Conservation (phyloP, 1,140 invertebrate species). For the Meteorus sp. region DNA sequence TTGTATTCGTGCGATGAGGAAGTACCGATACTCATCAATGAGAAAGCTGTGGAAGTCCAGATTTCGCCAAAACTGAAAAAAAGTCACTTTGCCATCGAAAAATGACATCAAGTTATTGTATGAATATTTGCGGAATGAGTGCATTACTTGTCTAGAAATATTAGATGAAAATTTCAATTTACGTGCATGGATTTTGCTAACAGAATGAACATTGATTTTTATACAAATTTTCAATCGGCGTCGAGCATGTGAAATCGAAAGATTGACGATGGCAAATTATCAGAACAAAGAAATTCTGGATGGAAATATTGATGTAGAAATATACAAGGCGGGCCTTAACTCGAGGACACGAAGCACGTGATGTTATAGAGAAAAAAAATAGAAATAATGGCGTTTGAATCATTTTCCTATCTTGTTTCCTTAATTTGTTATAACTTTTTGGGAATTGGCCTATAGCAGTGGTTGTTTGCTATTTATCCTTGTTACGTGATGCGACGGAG, state of each 20-base stretch:
- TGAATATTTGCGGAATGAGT: not conserved
- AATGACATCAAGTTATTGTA: constrained; percentile 23
- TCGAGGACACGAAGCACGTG: no score
- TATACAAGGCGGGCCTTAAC: no score
- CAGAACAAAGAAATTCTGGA: not conserved
- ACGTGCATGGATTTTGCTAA: not conserved
- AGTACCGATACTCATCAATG: constrained; percentile 12
- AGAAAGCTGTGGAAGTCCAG: constrained; percentile 17
- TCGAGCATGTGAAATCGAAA: constrained; percentile 5
- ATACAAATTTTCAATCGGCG: constrained; percentile 10
- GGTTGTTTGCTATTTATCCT: no score
- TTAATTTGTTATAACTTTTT: no score
- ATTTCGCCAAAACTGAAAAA: constrained; percentile 1
- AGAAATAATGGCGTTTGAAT: no score
- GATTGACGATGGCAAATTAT: not conserved
- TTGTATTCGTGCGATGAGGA: constrained; percentile 15
- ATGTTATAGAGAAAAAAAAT: no score
- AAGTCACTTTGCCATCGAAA: constrained; percentile 8
- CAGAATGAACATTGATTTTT: not conserved
- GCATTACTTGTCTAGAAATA: not conserved
- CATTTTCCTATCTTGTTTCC: no score
- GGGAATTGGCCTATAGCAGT: no score
- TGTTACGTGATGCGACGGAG: no score
- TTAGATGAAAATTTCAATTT: not conserved
- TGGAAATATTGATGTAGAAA: not conserved